Conservation (phyloP, 2,797 vertebrate species). For the Myoxocephalus aenaeus region DNA sequence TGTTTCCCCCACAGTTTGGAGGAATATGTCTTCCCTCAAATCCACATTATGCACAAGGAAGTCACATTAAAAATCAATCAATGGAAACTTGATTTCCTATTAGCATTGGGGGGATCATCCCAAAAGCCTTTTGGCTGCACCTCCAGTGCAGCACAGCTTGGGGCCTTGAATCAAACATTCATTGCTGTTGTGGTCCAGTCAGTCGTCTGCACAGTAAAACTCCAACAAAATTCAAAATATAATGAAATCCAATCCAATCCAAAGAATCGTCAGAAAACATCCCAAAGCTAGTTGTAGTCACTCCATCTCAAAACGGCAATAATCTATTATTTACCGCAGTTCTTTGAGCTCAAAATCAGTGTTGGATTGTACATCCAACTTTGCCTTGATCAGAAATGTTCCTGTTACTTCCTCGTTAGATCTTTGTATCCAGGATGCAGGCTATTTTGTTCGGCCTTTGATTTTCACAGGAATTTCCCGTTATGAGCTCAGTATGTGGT, state of each 20-base stretch:
- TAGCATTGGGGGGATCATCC: conserved; percentile 44
- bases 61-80: conserved; percentile 75
- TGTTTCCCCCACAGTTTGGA: conserved; percentile 26
- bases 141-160: conserved; percentile 37
- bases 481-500: conserved; percentile 9
- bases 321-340: conserved; percentile 8
- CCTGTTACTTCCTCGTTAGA: conserved; percentile 33
- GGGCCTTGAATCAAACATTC: conserved; percentile 57
- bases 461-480: conserved; percentile 27
- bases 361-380: conserved; percentile 21
- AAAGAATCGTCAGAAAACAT: conserved; percentile 42
- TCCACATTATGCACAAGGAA: conserved; percentile 65
- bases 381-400: conserved; percentile 15
- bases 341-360: conserved; percentile 22
- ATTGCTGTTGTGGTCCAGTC: conserved; percentile 43
- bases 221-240: conserved; percentile 42
- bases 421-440: conserved; percentile 59
- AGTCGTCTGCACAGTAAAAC: conserved; percentile 33
- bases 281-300: conserved; percentile 45
- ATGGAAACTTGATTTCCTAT: conserved; percentile 75
- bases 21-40: conserved; percentile 42
- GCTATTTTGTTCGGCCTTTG: conserved; percentile 28
- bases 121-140: conserved; percentile 54
- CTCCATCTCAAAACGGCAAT: conserved; percentile 23
- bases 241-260: conserved; percentile 53